Percentiles rank a stretch among this genome's conserved stretches.
Conservation (phyloP, 2,888 invertebrate species). For the Thyatira batis region DNA sequence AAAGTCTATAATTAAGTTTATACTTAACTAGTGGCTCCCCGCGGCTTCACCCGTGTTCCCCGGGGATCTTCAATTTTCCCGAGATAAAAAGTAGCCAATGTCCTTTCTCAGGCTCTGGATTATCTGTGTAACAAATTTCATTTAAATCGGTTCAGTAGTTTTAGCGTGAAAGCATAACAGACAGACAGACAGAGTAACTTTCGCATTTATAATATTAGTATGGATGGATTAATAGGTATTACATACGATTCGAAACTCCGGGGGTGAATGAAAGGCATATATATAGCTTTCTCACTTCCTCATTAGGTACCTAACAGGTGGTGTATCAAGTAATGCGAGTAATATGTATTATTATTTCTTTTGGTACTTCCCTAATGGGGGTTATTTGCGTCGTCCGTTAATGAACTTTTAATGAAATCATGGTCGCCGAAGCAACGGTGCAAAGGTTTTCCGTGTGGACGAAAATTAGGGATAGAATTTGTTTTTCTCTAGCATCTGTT, state of each 20-base stretch:
- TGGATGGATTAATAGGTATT: neutral
- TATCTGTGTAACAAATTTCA: too few relatives aligned
- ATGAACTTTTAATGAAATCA: conserved; percentile 4
- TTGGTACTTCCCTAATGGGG: neutral
- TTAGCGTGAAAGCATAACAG: too few relatives aligned
- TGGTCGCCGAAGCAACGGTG: neutral
- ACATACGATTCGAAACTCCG: neutral
- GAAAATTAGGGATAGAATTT: neutral
- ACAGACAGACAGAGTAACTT: too few relatives aligned
- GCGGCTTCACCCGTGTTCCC: too few relatives aligned
- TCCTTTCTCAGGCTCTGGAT: too few relatives aligned
- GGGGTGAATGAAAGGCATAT: neutral
- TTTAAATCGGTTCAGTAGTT: too few relatives aligned
- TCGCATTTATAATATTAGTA: neutral
- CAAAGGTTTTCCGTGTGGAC: neutral
- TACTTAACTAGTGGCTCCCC: too few relatives aligned
- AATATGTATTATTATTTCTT: neutral
- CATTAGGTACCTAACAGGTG: conserved; percentile 3
- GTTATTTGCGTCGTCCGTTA: neutral
- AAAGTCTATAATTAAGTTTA: too few relatives aligned
- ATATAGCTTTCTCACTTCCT: neutral
- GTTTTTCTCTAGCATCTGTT: neutral
- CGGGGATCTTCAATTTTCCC: too few relatives aligned
- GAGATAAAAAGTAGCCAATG: too few relatives aligned
- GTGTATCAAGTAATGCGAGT: neutral